A percentile compares a stretch with the other conserved stretches of the same genome.
phyloP scores from a whole-genome alignment of 2,113 vertebrate genomes.

The Saccopteryx bilineata region DNA sequence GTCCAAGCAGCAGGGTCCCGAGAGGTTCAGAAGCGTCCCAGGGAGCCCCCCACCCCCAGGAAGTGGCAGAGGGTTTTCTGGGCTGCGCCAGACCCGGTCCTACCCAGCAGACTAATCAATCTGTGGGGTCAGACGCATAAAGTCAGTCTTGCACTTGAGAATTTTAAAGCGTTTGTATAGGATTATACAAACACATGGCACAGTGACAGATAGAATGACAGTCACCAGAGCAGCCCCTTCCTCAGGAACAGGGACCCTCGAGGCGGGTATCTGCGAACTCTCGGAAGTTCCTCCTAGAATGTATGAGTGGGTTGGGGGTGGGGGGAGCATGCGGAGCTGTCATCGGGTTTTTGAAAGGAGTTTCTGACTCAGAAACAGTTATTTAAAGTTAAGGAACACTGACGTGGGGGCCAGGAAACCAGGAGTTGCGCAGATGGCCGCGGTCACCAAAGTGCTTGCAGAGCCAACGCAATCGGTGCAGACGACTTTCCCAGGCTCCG shows the following conservation, averaged over 20 bases:
- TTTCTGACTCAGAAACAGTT: neutral
- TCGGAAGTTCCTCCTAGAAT: neutral
- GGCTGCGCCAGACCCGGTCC: neutral
- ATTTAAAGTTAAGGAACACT: neutral
- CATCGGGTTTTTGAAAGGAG: neutral
- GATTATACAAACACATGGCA: fast-evolving
- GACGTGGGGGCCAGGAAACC: neutral
- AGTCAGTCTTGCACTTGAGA: neutral
- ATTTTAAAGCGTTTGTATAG: neutral
- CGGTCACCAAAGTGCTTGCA: fast-evolving
- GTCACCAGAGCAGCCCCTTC: neutral
- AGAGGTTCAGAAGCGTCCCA: neutral
- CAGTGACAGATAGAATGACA: neutral
- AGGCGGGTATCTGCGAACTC: fast-evolving
- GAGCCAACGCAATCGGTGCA: fast-evolving
- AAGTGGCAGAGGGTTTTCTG: fast-evolving
- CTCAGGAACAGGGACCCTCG: neutral
- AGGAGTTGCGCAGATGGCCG: fast-evolving
- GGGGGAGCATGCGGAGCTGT: neutral
- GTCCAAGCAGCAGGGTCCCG: too few species aligned
- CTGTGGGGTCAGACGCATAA: too few species aligned
- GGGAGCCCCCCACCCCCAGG: too few species aligned
- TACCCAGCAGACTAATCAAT: fast-evolving
- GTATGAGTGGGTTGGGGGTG: neutral
- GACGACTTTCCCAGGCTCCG: neutral